These are phyloP conservation scores for Palloptera scutellata DNA, from an alignment of 2,888 invertebrate genomes.

Conservation along the genomic window DNA sequence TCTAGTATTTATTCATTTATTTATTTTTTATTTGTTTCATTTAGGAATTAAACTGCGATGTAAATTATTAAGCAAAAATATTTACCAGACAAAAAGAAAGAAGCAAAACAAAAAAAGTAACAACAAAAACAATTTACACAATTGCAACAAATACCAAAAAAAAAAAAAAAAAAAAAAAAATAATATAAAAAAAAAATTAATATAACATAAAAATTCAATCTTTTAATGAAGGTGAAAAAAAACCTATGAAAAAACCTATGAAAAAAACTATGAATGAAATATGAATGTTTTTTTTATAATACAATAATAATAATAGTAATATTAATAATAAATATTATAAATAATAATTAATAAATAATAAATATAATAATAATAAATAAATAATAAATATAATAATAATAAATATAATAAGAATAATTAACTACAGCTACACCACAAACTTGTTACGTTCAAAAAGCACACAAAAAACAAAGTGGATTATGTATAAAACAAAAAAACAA, in stretches of 20 bases:
- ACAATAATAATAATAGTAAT: conserved; percentile 34
- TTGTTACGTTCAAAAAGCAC: no score
- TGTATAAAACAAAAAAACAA: not conserved
- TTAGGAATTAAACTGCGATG: conserved; percentile 62
- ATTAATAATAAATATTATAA: no score
- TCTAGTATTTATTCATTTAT: not conserved
- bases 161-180: conserved; percentile 20
- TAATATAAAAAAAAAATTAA: conserved; percentile 21
- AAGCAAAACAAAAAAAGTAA: conserved; percentile 31
- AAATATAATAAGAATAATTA: conserved; percentile 49
- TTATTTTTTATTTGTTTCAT: conserved; percentile 40
- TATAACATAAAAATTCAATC: no score
- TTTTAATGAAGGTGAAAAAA: no score
- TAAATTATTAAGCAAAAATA: conserved; percentile 56
- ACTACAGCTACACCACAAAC: no score
- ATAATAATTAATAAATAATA: no score
- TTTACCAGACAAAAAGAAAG: conserved; percentile 37
- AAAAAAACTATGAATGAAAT: no score
- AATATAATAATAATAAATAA: conserved; percentile 57
- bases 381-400: conserved; percentile 51
- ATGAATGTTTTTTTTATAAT: conserved; percentile 37
- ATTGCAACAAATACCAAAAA: conserved; percentile 16
- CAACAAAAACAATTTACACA: conserved; percentile 26
- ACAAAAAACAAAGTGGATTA: not conserved
- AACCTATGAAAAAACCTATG: no score